A percentile compares a stretch with the other conserved stretches of the same genome.
Evolutionary conservation across 2,888 invertebrate genomes (phyloP).

Genomic region (Caenorhabditis japonica): DNA sequence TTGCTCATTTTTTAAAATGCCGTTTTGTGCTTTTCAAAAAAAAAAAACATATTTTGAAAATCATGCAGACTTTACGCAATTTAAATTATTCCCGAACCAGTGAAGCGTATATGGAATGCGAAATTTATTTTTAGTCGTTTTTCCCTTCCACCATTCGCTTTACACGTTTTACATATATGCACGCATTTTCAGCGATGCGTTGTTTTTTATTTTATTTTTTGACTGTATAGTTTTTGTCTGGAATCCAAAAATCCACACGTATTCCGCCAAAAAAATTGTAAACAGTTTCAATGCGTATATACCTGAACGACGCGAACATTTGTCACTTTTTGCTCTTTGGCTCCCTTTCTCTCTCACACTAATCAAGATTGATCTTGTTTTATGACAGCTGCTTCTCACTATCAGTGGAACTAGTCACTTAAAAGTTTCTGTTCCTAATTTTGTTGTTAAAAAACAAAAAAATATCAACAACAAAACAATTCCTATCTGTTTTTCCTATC

Average conservation of each 20-base stretch:
- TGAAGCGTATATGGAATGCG: conserved; percentile 19
- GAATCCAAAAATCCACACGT: no score
- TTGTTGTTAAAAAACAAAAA: no score
- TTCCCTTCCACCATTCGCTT: no score
- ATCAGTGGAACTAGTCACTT: neutral
- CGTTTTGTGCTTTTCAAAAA: no score
- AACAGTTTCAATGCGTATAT: neutral
- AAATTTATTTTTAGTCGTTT: no score
- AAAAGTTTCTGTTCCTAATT: neutral
- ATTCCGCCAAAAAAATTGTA: no score
- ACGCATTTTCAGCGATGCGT: neutral
- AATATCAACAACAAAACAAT: neutral
- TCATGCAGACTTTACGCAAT: no score
- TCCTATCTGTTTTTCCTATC: neutral
- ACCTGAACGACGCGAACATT: conserved; percentile 4
- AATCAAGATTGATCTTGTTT: conserved; percentile 6
- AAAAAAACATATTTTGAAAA: no score
- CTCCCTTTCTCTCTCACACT: neutral
- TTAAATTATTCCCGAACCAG: no score
- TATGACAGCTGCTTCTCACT: conserved; percentile 30
- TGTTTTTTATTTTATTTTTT: neutral
- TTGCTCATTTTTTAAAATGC: no score
- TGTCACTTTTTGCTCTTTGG: conserved; percentile 3
- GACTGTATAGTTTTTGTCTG: no score
- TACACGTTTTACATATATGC: neutral